A percentile compares a stretch with the other conserved stretches of the same genome.
Conservation (phyloP, 1,140 invertebrate species). For the Phymastichus coffea region DNA sequence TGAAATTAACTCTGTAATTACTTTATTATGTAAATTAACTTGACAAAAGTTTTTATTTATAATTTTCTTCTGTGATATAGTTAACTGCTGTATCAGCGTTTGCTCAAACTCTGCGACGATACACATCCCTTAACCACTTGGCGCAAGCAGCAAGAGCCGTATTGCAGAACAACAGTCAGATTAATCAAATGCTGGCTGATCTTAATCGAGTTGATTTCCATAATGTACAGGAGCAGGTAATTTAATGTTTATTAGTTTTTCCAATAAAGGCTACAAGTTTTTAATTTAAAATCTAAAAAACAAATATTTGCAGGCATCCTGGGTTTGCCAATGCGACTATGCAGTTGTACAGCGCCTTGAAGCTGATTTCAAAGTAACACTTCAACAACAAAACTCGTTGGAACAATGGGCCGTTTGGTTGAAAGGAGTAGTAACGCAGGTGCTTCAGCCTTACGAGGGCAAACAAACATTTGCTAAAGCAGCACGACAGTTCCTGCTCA, state of each 20-base stretch:
- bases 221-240: slow-evolving; percentile 85
- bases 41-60: slow-evolving; percentile 4
- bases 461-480: slow-evolving; percentile 86
- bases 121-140: slow-evolving; percentile 98
- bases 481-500: slow-evolving; percentile 91
- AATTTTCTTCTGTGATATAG: slow-evolving; percentile 35
- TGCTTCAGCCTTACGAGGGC: slow-evolving; percentile 84
- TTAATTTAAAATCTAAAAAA: too few relatives aligned
- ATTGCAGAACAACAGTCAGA: slow-evolving; percentile 92
- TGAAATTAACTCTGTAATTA: slow-evolving; percentile 2
- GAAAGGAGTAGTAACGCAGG: slow-evolving; percentile 85
- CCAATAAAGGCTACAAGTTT: background rate
- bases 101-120: slow-evolving; percentile 90
- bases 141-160: slow-evolving; percentile 95
- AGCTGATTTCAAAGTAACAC: slow-evolving; percentile 90
- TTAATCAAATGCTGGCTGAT: slow-evolving; percentile 95
- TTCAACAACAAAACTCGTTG: slow-evolving; percentile 89
- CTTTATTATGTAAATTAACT: background rate
- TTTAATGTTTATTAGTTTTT: slow-evolving; percentile 15
- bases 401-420: slow-evolving; percentile 98
- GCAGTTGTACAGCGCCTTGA: slow-evolving; percentile 84
- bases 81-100: slow-evolving; percentile 85
- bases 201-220: slow-evolving; percentile 96
- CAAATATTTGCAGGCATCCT: too few relatives aligned
- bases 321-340: slow-evolving; percentile 95